Conservation (phyloP, 2,113 vertebrate genomes). For the cattle (Bos taurus) region ARS-UCD2.0 NC_037330.1:25987501-25988000, state of each 20-base stretch:
- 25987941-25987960: not conserved
- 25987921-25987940: not conserved
- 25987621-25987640: not conserved
- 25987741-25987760: not conserved
- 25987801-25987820: not conserved
- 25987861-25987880: rapidly evolving
- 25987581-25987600: not conserved
- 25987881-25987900: not conserved
- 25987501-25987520: not conserved
- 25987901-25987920: not conserved
- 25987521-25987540: not conserved
- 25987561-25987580: not conserved
- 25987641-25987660: too few species aligned
- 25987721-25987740: not conserved
- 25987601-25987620: not conserved
- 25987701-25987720: not conserved
- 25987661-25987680: not conserved
- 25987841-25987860: not conserved
- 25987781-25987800: not conserved
- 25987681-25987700: not conserved
- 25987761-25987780: not conserved
- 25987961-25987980: not conserved
- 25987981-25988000: not conserved
- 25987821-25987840: not conserved
- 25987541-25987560: not conserved